Conservation (phyloP, 2,888 invertebrate genomes). For the Epirrhoe tristata region DNA sequence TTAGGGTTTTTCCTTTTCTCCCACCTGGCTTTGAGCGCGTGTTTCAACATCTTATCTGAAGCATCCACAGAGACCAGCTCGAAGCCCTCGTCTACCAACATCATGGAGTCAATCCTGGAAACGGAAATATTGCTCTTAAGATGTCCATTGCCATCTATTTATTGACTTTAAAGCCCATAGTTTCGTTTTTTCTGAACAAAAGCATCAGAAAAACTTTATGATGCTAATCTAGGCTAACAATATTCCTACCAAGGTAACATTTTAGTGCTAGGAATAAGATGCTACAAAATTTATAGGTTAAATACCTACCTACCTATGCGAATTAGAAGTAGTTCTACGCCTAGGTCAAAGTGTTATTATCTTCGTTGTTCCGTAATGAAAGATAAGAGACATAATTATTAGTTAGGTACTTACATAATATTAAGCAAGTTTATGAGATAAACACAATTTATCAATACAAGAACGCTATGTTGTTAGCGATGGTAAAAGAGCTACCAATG, state of each 20-base stretch:
- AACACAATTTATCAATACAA: not conserved
- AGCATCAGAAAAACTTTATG: too few relatives aligned
- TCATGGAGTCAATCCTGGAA: slow-evolving; percentile 93
- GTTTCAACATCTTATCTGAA: slow-evolving; percentile 96
- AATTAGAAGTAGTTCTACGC: not conserved
- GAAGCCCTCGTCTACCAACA: slow-evolving; percentile 95
- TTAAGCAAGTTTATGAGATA: slow-evolving; percentile 3
- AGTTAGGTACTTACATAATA: too few relatives aligned
- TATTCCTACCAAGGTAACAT: too few relatives aligned
- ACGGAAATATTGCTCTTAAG: not conserved
- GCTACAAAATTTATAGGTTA: too few relatives aligned
- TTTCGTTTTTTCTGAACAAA: too few relatives aligned
- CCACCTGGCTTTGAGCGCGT: slow-evolving; percentile 95
- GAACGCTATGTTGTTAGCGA: not conserved
- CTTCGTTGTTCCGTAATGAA: not conserved
- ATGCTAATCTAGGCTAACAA: too few relatives aligned
- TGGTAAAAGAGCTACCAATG: not conserved
- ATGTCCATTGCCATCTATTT: too few relatives aligned
- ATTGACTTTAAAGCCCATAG: too few relatives aligned
- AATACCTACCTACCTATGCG: not conserved
- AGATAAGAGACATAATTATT: slow-evolving; percentile 1
- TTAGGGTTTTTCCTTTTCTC: slow-evolving; percentile 90
- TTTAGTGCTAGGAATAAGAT: too few relatives aligned
- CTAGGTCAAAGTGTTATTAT: slow-evolving; percentile 27
- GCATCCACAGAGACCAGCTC: slow-evolving; percentile 94